Percentiles rank a stretch among this genome's conserved stretches.
Conservation (phyloP, 2,113 vertebrate species). For the Cariama cristata region DNA sequence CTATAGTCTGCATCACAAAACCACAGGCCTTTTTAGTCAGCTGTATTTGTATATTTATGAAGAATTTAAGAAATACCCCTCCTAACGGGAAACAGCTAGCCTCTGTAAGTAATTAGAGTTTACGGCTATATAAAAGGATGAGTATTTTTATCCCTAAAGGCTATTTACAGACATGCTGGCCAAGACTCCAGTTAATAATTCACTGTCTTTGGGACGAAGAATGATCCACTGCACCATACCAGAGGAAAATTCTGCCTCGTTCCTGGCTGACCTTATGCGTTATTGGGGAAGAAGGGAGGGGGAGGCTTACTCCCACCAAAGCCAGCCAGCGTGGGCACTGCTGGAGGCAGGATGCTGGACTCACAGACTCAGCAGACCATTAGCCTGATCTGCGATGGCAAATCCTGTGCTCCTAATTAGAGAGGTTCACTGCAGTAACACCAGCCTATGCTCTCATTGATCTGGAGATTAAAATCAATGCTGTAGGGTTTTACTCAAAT, state of each 20-base stretch:
- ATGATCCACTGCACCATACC: rapidly evolving
- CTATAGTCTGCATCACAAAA: not conserved
- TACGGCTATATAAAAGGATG: not conserved
- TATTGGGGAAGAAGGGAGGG: not conserved
- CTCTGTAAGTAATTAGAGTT: not conserved
- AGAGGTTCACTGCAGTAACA: not conserved
- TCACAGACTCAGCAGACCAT: not conserved
- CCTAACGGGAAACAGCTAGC: not conserved
- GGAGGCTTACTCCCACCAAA: not conserved
- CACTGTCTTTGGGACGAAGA: not conserved
- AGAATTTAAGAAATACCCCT: not conserved
- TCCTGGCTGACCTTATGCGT: not conserved
- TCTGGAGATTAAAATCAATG: not conserved
- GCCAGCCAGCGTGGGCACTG: not conserved
- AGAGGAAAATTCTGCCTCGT: not conserved
- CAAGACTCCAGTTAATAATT: not conserved
- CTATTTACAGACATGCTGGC: not conserved
- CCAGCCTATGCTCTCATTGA: not conserved
- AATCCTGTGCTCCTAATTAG: constrained; percentile 15
- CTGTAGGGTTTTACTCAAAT: not conserved
- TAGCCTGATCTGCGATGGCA: not conserved
- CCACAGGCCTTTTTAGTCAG: not conserved
- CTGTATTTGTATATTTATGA: not conserved
- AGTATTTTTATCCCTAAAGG: not conserved
- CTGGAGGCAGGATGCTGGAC: not conserved